Evolutionary conservation across 2,797 vertebrate genomes (phyloP), one percentile per base, ranked within the genome.

Genomic region (Caiman crocodilus): DNA sequence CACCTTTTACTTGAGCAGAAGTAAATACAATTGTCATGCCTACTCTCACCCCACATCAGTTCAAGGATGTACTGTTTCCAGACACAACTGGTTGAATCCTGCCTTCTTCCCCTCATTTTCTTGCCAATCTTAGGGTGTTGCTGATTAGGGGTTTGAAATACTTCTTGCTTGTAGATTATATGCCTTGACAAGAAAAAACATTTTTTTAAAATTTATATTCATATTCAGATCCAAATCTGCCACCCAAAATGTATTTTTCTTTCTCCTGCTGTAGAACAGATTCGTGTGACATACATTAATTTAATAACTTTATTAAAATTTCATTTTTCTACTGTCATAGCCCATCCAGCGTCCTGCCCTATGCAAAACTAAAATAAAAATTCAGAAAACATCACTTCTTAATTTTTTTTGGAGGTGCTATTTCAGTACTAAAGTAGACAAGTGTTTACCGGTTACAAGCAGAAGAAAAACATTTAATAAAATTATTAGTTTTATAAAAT

Each of bases 21-120:
- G 20, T 0, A 0, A 81, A 61, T 3, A 5, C 2, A 76, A 15
- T 50, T 76, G 55, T 20, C 7, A 69, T 65, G 61, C 4, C 3
- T 4, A 7, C 30, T 56, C 1, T 32, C 64, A 28, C 1, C 26
- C 7, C 3, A 84, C 60, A 26, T 2, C 32, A 50, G 11, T 50
- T 50, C 42, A 50, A 10, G 42, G 14, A 59, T 5, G 1, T 55
- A 35, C 7, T 67, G 4, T 8, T 81, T 42, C 20, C 55, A 9
- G 2, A 12, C 35, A 14, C 2, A 23, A 3, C 14, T 20, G 10
- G 7, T 65, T 71, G 26, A 32, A 12, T 14, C 65, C 30, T 35
- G 12, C 14, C 4, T 73, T 10, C 8, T 87, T 85, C 57, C 76
- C 42, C 32, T 32, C 35, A 25, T 73, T 12, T 42, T 73, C 23